Evolutionary conservation across 2,888 invertebrate genomes (phyloP).

Genomic region (Spilarctia lutea): DNA sequence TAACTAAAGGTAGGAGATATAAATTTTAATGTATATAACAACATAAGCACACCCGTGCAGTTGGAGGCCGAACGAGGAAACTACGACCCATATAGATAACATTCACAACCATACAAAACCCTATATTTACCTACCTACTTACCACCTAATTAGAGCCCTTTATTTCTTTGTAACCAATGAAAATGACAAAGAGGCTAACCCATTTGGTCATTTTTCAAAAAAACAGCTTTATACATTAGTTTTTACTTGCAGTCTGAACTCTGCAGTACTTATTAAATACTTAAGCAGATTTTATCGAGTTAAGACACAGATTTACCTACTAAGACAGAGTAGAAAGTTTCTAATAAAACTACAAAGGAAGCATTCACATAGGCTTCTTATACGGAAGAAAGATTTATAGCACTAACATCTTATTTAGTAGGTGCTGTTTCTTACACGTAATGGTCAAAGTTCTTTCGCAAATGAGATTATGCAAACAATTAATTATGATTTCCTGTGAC

Average conservation of each 20-base stretch:
- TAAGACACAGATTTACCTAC: not conserved
- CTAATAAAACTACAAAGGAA: slow-evolving; percentile 14
- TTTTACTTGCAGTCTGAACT: not conserved
- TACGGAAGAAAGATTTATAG: slow-evolving; percentile 21
- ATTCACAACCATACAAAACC: slow-evolving; percentile 62
- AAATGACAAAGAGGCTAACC: not conserved
- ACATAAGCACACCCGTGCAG: slow-evolving; percentile 57
- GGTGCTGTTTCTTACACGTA: not conserved
- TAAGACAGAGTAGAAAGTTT: not conserved
- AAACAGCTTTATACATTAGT: not conserved
- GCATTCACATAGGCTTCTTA: slow-evolving; percentile 14
- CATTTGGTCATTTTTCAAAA: not conserved
- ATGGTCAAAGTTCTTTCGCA: slow-evolving; percentile 31
- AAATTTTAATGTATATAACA: not conserved
- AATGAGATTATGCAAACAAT: slow-evolving; percentile 15
- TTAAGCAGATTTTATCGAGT: too few species aligned
- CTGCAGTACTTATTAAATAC: not conserved
- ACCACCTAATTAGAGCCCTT: slow-evolving; percentile 40
- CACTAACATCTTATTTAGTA: not conserved
- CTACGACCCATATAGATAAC: slow-evolving; percentile 82
- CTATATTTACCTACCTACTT: slow-evolving; percentile 56
- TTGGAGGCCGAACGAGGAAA: slow-evolving; percentile 74
- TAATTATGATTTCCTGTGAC: not conserved
- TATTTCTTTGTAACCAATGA: slow-evolving; percentile 41
- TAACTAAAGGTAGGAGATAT: not conserved